Base-by-base conservation (phyloP, 2,113 vertebrate species). In the Scalopus aquaticus region DNA sequence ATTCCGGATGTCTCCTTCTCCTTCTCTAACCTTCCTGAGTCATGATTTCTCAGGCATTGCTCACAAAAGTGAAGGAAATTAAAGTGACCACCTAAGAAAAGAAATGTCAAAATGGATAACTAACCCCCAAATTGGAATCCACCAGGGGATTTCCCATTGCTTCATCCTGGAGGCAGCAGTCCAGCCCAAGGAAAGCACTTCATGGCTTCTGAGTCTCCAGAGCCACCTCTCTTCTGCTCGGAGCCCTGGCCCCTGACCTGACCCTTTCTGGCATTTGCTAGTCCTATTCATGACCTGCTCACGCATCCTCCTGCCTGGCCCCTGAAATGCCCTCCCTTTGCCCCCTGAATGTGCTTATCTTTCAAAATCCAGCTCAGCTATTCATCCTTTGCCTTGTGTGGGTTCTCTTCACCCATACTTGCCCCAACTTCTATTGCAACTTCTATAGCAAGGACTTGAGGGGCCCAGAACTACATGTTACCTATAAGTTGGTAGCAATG, bases 81-180 rank as follows among this genome's bases (percentile, higher is more conserved):
- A 44, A 95, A 95, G 77, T 51, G 35, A 81, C 44, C 46, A 16
- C 30, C 20, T 56, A 88, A 94, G 32, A 91, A 92, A 95, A 89
- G 6, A 9, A 78, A 73, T 91, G 83, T 78, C 42, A 60, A 74
- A 83, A 81, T 56, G 24, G 0, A 79, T 8, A 72, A 42, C 30
- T 44, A 72, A 86, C 64, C 28, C 28, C 6, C 35, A 88, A 88
- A 8, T 7, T 54, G 16, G 15, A 67, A 19, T 0, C 1, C 37
- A 30, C n/a, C 49, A 37, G 19, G 19, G 82, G 4, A 93, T 19
- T 37, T 91, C 58, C 51, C n/a, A 60, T 79, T 77, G 46, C 35
- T 74, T 84, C 60, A 60, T 79, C 67, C 20, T 39, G 51, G 16
- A 44, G 28, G 49, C 1, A 8, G 19, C 19, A 74, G 51, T 67